These are phyloP conservation scores for Mormyrus proboscirostris DNA, from an alignment of 2,797 vertebrate genomes.

Conservation along the genomic window DNA sequence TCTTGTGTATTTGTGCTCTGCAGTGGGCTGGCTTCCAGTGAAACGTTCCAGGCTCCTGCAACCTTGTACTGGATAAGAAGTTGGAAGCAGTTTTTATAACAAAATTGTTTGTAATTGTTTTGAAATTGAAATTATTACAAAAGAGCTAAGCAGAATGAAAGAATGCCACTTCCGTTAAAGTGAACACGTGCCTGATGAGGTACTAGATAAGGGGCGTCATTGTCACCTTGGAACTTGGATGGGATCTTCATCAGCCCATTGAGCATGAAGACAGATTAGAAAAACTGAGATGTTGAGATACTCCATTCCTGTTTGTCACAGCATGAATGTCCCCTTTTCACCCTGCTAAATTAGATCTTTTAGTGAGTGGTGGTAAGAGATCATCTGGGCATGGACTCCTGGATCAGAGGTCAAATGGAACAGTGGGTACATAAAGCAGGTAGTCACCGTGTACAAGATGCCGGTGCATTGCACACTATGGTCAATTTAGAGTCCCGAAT, in stretches of 20 bases:
- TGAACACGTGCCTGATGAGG: background rate
- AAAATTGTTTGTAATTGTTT: background rate
- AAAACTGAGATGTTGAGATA: conserved; percentile 70
- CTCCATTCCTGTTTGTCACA: conserved; percentile 23
- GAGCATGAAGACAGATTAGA: conserved; percentile 27
- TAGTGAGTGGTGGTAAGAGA: background rate
- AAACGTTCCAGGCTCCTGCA: background rate
- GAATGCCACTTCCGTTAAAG: background rate
- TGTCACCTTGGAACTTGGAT: background rate
- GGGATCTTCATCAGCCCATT: background rate
- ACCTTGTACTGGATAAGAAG: background rate
- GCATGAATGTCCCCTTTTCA: background rate
- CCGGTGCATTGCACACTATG: background rate
- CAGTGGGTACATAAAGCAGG: background rate
- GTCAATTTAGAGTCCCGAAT: background rate
- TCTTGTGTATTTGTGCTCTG: background rate
- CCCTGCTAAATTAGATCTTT: background rate
- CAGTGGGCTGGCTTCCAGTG: background rate
- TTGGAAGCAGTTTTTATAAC: background rate
- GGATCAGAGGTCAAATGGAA: background rate
- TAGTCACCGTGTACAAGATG: background rate
- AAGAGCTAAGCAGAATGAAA: background rate
- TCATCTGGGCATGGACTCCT: background rate
- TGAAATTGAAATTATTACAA: background rate
- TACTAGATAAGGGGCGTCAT: background rate